phyloP scores from a whole-genome alignment of 2,888 invertebrate genomes.

The Ophraella communa region DNA sequence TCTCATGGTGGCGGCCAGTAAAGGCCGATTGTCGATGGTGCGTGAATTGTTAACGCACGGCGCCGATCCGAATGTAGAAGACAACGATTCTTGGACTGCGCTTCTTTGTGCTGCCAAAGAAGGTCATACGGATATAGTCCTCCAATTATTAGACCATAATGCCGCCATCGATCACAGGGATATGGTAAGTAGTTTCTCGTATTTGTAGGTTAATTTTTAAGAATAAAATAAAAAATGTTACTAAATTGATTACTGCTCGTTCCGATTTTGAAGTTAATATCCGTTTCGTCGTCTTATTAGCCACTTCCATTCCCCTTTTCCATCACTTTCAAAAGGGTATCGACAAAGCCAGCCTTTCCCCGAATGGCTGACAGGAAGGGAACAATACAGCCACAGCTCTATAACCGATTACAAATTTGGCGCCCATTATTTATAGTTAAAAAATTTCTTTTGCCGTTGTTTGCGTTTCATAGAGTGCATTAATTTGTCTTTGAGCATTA shows the following conservation, averaged over 20 bases:
- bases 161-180: constrained; percentile 80
- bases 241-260: neutral
- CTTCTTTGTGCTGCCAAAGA: constrained; percentile 89
- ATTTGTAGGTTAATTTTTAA: neutral
- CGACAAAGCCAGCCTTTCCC: no score
- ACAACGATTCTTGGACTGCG: constrained; percentile 93
- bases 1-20: constrained; percentile 89
- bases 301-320: no score
- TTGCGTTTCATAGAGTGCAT: no score
- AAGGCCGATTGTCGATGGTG: constrained; percentile 84
- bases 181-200: constrained; percentile 48
- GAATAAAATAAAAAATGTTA: neutral
- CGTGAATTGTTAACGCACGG: constrained; percentile 86
- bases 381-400: no score
- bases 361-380: no score
- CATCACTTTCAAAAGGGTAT: no score
- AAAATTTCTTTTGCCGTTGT: no score
- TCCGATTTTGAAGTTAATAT: no score
- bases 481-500: no score
- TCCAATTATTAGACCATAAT: constrained; percentile 83
- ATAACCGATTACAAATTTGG: no score
- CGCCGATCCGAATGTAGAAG: constrained; percentile 90
- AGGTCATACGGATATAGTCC: constrained; percentile 82
- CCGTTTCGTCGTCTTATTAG: no score
- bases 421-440: no score